Percentiles rank a stretch among this genome's conserved stretches.
phyloP scores from a whole-genome alignment of 2,797 vertebrate species.

The Cuculus canorus region DNA sequence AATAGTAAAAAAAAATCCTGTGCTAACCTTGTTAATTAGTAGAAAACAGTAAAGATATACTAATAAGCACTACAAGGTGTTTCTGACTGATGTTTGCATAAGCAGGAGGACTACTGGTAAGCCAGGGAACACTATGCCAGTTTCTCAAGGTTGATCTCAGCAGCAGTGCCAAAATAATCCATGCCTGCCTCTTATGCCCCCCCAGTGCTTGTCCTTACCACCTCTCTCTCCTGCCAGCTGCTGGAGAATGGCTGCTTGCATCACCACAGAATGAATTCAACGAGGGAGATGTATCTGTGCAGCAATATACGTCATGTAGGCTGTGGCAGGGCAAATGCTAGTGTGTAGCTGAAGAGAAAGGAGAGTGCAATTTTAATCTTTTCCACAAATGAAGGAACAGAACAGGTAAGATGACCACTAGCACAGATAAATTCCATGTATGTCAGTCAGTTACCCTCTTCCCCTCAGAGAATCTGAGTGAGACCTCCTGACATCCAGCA shows the following conservation, averaged over 20 bases:
- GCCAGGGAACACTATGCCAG: neutral
- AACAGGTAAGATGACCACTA: neutral
- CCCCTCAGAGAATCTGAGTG: neutral
- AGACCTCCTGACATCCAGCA: neutral
- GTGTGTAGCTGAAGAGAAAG: neutral
- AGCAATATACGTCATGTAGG: accelerated
- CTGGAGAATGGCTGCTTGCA: neutral
- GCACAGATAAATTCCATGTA: neutral
- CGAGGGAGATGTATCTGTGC: neutral
- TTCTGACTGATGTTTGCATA: neutral
- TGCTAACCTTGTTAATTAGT: neutral
- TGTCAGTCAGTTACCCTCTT: neutral
- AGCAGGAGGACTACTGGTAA: neutral
- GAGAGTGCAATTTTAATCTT: neutral
- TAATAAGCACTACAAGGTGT: neutral
- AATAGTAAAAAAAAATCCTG: neutral
- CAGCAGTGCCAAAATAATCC: neutral
- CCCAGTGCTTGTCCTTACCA: neutral
- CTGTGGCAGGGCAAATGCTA: neutral
- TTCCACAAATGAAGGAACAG: neutral
- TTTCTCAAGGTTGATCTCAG: neutral
- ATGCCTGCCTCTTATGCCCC: accelerated
- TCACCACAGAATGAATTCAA: accelerated
- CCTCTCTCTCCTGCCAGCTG: neutral
- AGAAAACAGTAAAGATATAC: neutral